Evolutionary conservation across 2,888 invertebrate genomes (phyloP).

Genomic region (Podotricha telesiphe): DNA sequence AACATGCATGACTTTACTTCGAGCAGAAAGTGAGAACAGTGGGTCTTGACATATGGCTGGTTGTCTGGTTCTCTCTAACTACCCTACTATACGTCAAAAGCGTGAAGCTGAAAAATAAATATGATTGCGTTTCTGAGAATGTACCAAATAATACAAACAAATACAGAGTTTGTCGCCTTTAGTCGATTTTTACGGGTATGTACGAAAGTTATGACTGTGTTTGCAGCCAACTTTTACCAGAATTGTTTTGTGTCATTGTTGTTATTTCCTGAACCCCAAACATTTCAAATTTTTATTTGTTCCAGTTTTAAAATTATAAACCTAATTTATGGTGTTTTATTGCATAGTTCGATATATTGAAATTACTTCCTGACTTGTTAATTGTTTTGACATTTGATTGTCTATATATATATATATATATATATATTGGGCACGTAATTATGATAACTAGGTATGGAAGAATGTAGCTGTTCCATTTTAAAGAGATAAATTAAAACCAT

Average conservation of each 20-base stretch:
- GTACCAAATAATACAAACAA: constrained; percentile 47
- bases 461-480: background rate
- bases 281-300: constrained; percentile 30
- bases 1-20: too few relatives aligned
- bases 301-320: constrained; percentile 14
- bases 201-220: constrained; percentile 60
- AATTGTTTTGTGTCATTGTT: constrained; percentile 56
- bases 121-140: background rate
- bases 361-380: background rate
- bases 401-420: too few relatives aligned
- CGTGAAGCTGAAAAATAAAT: too few relatives aligned
- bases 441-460: too few relatives aligned
- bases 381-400: too few relatives aligned
- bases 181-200: constrained; percentile 61
- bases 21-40: too few relatives aligned
- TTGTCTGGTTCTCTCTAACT: too few relatives aligned
- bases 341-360: too few relatives aligned
- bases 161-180: constrained; percentile 57
- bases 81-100: too few relatives aligned
- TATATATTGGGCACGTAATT: too few relatives aligned
- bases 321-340: constrained; percentile 16
- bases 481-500: background rate
- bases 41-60: too few relatives aligned
- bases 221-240: constrained; percentile 52
- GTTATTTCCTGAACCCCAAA: constrained; percentile 44